phyloP scores from a whole-genome alignment of 1,140 invertebrate species.

The Diploscapter pachys region DNA sequence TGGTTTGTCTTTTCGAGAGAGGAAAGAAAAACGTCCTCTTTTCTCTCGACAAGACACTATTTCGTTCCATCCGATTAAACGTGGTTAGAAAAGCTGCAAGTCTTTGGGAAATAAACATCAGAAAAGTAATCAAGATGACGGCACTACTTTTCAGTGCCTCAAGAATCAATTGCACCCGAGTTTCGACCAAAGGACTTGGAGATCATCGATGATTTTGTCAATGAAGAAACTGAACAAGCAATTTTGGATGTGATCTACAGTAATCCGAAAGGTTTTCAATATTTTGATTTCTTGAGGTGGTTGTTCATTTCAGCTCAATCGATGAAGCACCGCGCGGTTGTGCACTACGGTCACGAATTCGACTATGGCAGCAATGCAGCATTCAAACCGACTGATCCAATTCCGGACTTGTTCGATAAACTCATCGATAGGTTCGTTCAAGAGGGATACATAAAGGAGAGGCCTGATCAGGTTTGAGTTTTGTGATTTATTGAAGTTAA shows the following conservation, averaged over 20 bases:
- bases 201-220: slow-evolving; percentile 29
- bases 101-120: too few relatives aligned
- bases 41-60: too few relatives aligned
- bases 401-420: slow-evolving; percentile 72
- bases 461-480: slow-evolving; percentile 71
- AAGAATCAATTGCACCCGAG: slow-evolving; percentile 5
- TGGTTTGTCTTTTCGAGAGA: too few relatives aligned
- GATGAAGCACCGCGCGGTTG: slow-evolving; percentile 80
- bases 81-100: too few relatives aligned
- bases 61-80: too few relatives aligned
- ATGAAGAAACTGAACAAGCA: slow-evolving; percentile 11
- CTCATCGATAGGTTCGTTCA: slow-evolving; percentile 68
- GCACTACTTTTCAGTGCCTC: slow-evolving; percentile 24
- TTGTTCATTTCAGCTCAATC: slow-evolving; percentile 32
- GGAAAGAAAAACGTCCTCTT: too few relatives aligned
- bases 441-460: slow-evolving; percentile 59
- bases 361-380: slow-evolving; percentile 83
- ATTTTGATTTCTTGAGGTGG: slow-evolving; percentile 3
- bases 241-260: slow-evolving; percentile 16
- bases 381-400: slow-evolving; percentile 67
- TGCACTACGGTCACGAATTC: slow-evolving; percentile 91
- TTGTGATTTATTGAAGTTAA: too few relatives aligned
- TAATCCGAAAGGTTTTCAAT: slow-evolving; percentile 18
- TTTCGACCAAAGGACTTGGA: slow-evolving; percentile 21
- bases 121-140: too few relatives aligned